A percentile compares a stretch with the other conserved stretches of the same genome.
phyloP scores from a whole-genome alignment of 2,888 invertebrate species.

The Lissocephala sabroskyi region DNA sequence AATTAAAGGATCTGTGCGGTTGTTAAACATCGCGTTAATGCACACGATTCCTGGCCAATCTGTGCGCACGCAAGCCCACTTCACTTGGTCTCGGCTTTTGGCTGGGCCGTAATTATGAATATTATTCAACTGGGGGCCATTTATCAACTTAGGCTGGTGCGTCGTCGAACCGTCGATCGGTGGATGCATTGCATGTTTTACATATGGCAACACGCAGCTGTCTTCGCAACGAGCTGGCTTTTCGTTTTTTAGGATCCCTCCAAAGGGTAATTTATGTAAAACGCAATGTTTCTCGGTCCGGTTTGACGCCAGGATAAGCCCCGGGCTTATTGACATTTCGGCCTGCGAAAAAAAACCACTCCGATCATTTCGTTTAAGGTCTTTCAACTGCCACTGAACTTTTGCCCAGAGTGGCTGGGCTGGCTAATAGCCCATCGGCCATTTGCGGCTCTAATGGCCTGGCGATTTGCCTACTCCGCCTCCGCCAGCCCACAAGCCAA shows the following conservation, averaged over 20 bases:
- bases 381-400: slow-evolving; percentile 8
- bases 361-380: slow-evolving; percentile 3
- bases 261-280: slow-evolving; percentile 31
- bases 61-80: background rate
- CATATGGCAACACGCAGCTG: slow-evolving; percentile 36
- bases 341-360: no score
- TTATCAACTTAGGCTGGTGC: slow-evolving; percentile 35
- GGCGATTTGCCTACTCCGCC: background rate
- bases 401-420: no score
- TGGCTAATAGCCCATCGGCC: no score
- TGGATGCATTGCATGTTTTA: slow-evolving; percentile 38
- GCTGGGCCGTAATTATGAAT: slow-evolving; percentile 33
- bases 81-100: background rate
- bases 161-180: slow-evolving; percentile 17
- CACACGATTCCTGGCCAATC: background rate
- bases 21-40: slow-evolving; percentile 22
- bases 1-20: slow-evolving; percentile 14
- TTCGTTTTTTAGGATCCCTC: no score
- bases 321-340: slow-evolving; percentile 37
- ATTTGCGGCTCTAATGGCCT: background rate
- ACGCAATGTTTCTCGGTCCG: slow-evolving; percentile 26
- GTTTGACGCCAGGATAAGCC: slow-evolving; percentile 29
- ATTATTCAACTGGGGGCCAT: slow-evolving; percentile 37
- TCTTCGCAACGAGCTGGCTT: no score
- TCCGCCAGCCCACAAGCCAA: background rate